Conservation (phyloP, 2,113 vertebrate genomes). For the Brachypodius melanocephalos region DNA sequence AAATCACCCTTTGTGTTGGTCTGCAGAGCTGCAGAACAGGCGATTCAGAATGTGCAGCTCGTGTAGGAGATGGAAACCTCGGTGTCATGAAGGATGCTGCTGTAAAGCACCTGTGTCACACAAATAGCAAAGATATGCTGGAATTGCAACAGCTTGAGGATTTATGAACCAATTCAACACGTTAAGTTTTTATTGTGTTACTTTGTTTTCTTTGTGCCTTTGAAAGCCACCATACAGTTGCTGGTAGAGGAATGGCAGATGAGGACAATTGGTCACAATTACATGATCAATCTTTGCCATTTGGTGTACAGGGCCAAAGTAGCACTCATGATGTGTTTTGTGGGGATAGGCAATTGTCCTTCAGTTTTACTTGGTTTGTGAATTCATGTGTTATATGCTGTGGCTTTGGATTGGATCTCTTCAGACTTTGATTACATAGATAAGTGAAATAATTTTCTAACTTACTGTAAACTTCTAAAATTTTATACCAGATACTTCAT, state of each 20-base stretch:
- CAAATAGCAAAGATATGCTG: neutral
- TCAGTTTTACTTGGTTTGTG: neutral
- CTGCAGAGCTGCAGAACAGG: neutral
- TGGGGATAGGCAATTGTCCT: neutral
- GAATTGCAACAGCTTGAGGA: neutral
- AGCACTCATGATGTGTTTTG: fast-evolving
- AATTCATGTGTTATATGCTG: neutral
- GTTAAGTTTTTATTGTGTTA: neutral
- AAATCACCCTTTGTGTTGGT: fast-evolving
- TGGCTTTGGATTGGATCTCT: neutral
- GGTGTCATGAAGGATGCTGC: neutral
- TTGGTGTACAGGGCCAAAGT: neutral
- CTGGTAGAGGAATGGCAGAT: neutral
- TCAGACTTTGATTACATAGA: neutral
- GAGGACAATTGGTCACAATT: neutral
- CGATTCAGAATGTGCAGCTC: fast-evolving
- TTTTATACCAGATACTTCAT: neutral
- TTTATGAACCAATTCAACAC: neutral
- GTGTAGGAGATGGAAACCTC: neutral
- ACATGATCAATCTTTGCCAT: neutral
- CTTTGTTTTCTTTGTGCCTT: neutral
- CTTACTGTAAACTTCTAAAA: neutral
- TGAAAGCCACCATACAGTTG: neutral
- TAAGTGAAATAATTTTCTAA: neutral
- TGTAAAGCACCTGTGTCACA: neutral